Percentiles rank a stretch among this genome's conserved stretches.
These are phyloP conservation scores for Mythimna impura DNA, from an alignment of 2,888 invertebrate genomes.

Conservation along the genomic window DNA sequence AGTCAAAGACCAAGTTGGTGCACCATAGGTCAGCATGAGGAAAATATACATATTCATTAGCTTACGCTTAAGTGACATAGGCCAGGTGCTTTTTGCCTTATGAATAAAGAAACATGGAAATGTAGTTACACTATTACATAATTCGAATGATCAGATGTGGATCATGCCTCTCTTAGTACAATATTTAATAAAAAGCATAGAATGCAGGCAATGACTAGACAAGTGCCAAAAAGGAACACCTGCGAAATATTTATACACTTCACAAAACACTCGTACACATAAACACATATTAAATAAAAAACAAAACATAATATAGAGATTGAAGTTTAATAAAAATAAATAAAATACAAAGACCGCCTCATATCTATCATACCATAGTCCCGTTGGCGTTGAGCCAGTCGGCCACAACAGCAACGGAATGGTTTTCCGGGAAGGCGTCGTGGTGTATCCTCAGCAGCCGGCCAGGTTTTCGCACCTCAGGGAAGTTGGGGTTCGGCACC, in stretches of 20 bases:
- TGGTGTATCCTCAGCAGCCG: conserved; percentile 91
- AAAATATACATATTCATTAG: too few relatives aligned
- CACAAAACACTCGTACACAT: background rate
- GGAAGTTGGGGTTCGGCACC: conserved; percentile 94
- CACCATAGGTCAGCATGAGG: too few relatives aligned
- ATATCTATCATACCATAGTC: conserved; percentile 75
- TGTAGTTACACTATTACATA: background rate
- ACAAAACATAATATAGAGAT: background rate
- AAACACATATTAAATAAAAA: too few relatives aligned
- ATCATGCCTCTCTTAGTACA: background rate
- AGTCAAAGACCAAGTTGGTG: too few relatives aligned
- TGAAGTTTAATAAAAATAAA: background rate
- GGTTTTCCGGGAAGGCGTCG: conserved; percentile 84
- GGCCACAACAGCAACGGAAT: conserved; percentile 93
- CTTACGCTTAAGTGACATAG: too few relatives aligned
- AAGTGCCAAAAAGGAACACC: background rate
- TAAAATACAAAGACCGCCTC: background rate
- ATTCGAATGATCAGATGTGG: background rate
- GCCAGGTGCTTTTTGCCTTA: too few relatives aligned
- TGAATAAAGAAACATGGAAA: too few relatives aligned
- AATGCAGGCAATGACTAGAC: background rate
- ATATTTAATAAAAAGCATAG: background rate
- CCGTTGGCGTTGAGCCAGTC: conserved; percentile 89
- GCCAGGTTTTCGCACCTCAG: conserved; percentile 92
- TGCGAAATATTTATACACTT: background rate